phyloP scores from a whole-genome alignment of 1,140 invertebrate species.

The Trinorchestia longiramus region DNA sequence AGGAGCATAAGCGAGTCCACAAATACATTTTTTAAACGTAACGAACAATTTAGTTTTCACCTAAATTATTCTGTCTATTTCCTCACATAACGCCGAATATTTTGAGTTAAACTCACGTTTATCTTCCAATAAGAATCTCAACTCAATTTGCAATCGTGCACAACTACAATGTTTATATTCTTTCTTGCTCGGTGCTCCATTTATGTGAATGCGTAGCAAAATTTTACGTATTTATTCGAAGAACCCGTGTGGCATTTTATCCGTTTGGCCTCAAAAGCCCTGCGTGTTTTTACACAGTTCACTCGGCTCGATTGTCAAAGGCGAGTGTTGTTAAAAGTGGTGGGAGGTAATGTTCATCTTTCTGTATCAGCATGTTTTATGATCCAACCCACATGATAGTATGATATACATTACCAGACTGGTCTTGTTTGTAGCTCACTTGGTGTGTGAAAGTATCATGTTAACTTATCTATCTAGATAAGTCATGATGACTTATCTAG shows the following conservation, averaged over 20 bases:
- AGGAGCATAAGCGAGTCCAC: not conserved
- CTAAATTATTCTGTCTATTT: not conserved
- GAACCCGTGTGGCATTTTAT: not conserved
- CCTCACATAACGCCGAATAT: not conserved
- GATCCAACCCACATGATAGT: not conserved
- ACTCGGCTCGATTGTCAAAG: too few species aligned
- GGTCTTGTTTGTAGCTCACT: too few species aligned
- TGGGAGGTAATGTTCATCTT: too few species aligned
- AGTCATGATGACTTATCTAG: too few species aligned
- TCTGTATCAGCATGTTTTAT: not conserved
- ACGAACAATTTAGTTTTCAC: not conserved
- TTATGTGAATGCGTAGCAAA: not conserved
- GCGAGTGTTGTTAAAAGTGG: too few species aligned
- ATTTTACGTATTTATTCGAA: not conserved
- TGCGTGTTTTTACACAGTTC: not conserved
- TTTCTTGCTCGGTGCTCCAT: not conserved
- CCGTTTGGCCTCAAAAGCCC: not conserved
- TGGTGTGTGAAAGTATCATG: too few species aligned
- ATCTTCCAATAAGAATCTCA: not conserved
- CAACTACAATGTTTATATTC: not conserved
- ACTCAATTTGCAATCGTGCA: not conserved
- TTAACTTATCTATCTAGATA: too few species aligned
- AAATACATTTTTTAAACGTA: not conserved
- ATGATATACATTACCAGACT: too few species aligned
- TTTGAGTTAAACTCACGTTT: not conserved